Conservation (phyloP, 2,113 vertebrate species). For the Calcarius ornatus region DNA sequence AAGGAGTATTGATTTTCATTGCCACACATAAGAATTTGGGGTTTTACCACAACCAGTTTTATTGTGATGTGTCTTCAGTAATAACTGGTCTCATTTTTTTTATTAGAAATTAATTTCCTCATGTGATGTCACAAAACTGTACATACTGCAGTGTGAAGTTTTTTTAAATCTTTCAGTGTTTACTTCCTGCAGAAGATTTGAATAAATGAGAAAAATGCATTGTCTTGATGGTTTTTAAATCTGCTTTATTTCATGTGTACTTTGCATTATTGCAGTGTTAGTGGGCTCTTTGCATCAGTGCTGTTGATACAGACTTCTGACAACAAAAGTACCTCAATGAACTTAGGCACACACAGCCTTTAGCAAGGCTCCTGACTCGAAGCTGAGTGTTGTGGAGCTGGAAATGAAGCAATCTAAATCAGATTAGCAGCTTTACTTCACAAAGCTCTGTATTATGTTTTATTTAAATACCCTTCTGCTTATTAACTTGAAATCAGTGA, state of each 20-base stretch:
- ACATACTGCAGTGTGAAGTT: constrained; percentile 83
- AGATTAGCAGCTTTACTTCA: neutral
- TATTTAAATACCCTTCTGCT: neutral
- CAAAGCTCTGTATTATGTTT: neutral
- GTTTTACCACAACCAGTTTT: constrained; percentile 74
- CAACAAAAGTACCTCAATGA: neutral
- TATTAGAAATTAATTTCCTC: constrained; percentile 78
- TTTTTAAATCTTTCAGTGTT: constrained; percentile 84
- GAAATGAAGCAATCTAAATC: neutral
- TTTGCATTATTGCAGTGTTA: neutral
- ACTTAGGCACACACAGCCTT: neutral
- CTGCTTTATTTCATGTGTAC: constrained; percentile 53
- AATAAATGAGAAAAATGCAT: constrained; percentile 83
- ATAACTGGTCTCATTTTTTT: constrained; percentile 74
- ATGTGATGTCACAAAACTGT: constrained; percentile 80
- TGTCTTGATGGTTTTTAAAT: constrained; percentile 69
- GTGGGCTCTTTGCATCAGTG: neutral
- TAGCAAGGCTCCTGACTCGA: neutral
- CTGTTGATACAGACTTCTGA: neutral
- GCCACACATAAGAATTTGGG: constrained; percentile 63
- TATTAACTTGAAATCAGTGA: neutral
- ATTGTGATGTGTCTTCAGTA: constrained; percentile 73
- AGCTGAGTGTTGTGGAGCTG: neutral
- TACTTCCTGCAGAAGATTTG: constrained; percentile 85
- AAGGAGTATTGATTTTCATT: constrained; percentile 62